Conservation (phyloP, 2,113 vertebrate genomes). For the Eidolon helvum region DNA sequence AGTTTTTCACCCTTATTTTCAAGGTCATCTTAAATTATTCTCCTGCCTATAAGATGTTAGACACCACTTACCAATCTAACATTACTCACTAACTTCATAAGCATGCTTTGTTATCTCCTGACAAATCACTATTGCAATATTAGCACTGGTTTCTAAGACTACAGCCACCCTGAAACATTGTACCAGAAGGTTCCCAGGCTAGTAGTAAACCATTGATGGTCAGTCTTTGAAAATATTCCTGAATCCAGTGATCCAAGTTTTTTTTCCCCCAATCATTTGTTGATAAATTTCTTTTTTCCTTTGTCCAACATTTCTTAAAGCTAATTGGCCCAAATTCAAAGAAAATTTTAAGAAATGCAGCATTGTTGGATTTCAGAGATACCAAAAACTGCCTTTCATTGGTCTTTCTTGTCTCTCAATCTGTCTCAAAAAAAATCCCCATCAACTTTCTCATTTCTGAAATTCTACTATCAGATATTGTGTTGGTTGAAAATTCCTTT, state of each 20-base stretch:
- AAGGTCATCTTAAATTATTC: not conserved
- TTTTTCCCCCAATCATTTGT: not conserved
- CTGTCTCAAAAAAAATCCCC: not conserved
- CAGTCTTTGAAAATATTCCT: not conserved
- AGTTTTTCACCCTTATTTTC: not conserved
- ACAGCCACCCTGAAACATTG: not conserved
- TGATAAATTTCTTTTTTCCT: not conserved
- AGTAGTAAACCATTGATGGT: not conserved
- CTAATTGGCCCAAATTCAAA: not conserved
- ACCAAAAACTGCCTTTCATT: not conserved
- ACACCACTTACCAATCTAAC: not conserved
- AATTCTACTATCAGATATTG: not conserved
- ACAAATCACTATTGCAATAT: not conserved
- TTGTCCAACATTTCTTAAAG: not conserved
- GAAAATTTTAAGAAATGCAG: not conserved
- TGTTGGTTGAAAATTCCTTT: not conserved
- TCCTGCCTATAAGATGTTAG: not conserved
- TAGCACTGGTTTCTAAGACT: not conserved
- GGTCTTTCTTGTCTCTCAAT: not conserved
- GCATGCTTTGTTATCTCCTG: not conserved
- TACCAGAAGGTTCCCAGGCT: not conserved
- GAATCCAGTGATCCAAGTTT: not conserved
- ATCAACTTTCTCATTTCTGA: not conserved
- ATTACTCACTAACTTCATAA: not conserved
- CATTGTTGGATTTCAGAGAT: not conserved